Evolutionary conservation across 1,140 invertebrate genomes (phyloP).

Genomic region (Linepithema humile): DNA sequence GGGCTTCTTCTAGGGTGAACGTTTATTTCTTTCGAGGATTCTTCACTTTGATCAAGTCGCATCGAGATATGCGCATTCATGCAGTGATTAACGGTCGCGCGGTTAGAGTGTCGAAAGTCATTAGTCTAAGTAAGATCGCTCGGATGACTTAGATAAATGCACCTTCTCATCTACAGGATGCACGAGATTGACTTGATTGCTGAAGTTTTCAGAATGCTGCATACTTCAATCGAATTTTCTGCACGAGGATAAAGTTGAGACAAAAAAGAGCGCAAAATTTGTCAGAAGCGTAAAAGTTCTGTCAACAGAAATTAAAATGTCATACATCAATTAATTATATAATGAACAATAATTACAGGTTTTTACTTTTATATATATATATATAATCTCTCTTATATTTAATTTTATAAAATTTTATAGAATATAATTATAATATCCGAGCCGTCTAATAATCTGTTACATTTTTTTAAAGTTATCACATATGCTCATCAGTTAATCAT

Average conservation of each 20-base stretch:
- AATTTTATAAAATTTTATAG: neutral
- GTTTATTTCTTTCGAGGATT: slow-evolving; percentile 29
- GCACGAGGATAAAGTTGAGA: neutral
- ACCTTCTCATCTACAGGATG: slow-evolving; percentile 31
- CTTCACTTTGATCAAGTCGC: slow-evolving; percentile 31
- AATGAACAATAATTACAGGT: neutral
- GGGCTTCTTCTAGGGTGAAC: neutral
- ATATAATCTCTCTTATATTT: neutral
- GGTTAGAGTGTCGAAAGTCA: slow-evolving; percentile 77
- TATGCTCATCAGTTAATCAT: neutral
- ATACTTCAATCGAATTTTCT: neutral
- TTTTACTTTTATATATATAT: neutral
- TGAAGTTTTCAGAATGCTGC: neutral
- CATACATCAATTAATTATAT: neutral
- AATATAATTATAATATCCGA: neutral
- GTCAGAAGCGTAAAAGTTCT: too few relatives aligned
- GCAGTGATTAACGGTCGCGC: slow-evolving; percentile 76
- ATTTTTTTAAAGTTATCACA: neutral
- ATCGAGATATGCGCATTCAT: slow-evolving; percentile 58
- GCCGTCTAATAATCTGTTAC: too few relatives aligned
- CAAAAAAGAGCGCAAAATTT: too few relatives aligned
- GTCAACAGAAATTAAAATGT: too few relatives aligned
- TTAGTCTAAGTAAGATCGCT: slow-evolving; percentile 70
- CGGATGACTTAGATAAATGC: slow-evolving; percentile 58
- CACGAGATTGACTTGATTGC: neutral